Evolutionary conservation across 2,797 vertebrate species (phyloP).

Genomic region (Ara ararauna): DNA sequence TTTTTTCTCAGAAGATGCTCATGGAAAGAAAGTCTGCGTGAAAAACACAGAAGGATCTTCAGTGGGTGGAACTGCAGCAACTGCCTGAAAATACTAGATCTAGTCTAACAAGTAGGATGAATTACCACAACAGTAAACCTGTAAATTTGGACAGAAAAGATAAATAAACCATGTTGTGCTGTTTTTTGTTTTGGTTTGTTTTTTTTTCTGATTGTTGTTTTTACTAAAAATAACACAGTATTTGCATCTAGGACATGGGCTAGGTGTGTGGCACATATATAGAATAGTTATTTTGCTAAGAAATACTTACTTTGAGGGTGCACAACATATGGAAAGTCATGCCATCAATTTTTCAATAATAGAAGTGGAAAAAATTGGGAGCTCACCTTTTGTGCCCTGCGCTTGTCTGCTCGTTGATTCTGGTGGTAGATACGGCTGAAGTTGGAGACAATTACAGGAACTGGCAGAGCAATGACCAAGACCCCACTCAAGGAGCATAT

Average conservation of each 20-base stretch:
- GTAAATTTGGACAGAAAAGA: neutral
- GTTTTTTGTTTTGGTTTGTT: too few species aligned
- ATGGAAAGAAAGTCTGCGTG: neutral
- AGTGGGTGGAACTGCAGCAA: neutral
- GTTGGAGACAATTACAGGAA: conserved; percentile 96
- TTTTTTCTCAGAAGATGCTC: neutral
- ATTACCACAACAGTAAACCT: neutral
- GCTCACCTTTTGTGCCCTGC: conserved; percentile 91
- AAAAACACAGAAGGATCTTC: neutral
- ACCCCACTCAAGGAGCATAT: conserved; percentile 95
- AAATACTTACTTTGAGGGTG: neutral
- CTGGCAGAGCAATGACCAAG: conserved; percentile 93
- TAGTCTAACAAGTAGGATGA: neutral
- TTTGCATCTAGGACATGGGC: neutral
- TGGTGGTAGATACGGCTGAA: conserved; percentile 98
- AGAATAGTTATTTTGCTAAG: neutral
- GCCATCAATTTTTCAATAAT: neutral
- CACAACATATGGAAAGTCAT: neutral
- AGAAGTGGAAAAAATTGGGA: neutral
- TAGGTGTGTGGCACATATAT: neutral
- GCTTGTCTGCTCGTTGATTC: conserved; percentile 94
- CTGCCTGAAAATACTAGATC: neutral
- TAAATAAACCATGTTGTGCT: rapidly evolving
- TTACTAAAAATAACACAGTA: neutral
- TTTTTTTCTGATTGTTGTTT: neutral